Evolutionary conservation across 1,140 invertebrate genomes (phyloP).

Genomic region (Brachionus rotundiformis): DNA sequence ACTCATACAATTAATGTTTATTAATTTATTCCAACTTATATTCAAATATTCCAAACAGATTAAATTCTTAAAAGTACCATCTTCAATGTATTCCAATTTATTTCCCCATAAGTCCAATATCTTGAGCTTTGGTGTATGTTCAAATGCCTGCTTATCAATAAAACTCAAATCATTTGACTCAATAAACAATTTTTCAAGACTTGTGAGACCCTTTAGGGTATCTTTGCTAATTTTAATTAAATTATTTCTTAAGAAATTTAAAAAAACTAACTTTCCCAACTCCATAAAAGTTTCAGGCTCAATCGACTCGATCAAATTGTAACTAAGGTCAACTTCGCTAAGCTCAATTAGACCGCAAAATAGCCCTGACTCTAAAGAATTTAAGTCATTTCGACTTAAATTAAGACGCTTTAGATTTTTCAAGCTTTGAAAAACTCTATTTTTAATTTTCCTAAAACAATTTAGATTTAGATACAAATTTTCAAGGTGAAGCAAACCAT

Average conservation of each 20-base stretch:
- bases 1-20: neutral
- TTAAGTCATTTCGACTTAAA: neutral
- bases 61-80: neutral
- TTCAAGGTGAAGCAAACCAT: neutral
- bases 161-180: neutral
- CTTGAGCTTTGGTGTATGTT: neutral
- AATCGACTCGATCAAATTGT: neutral
- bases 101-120: neutral
- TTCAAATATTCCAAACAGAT: neutral
- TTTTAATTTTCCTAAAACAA: neutral
- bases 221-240: neutral
- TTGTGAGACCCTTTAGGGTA: neutral
- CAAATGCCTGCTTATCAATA: conserved; percentile 11
- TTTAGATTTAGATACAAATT: conserved; percentile 8
- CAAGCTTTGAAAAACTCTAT: neutral
- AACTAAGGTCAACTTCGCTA: neutral
- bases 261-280: neutral
- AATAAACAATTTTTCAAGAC: neutral
- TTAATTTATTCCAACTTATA: conserved; percentile 9
- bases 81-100: neutral
- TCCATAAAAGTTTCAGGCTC: neutral
- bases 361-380: neutral
- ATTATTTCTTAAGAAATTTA: conserved; percentile 5
- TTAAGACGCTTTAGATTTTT: conserved; percentile 17
- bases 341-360: neutral